Conservation (phyloP, 1,140 invertebrate genomes). For the Leucophenga varia region DNA sequence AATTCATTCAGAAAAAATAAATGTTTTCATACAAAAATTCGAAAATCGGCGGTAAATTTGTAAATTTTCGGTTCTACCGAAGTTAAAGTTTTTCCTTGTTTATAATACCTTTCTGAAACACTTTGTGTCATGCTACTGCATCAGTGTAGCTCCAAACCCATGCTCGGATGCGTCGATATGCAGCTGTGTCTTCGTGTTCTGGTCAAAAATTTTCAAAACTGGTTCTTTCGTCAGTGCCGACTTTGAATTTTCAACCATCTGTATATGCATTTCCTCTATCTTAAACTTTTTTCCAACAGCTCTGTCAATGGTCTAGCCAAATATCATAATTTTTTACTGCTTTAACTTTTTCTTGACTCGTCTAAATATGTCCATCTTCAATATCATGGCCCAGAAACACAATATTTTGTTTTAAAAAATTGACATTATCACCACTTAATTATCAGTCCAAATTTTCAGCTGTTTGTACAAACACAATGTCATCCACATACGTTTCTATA, state of each 20-base stretch:
- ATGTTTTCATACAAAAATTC: too few relatives aligned
- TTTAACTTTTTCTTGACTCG: not conserved
- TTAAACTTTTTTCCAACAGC: not conserved
- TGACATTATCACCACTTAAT: conserved; percentile 16
- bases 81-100: too few relatives aligned
- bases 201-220: not conserved
- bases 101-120: too few relatives aligned
- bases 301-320: not conserved
- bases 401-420: not conserved
- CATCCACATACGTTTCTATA: not conserved
- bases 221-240: not conserved
- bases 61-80: too few relatives aligned
- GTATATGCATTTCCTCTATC: not conserved
- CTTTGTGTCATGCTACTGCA: conserved; percentile 18
- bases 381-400: not conserved
- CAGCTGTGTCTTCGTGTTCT: conserved; percentile 28
- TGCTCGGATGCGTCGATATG: conserved; percentile 42
- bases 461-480: not conserved
- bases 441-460: not conserved
- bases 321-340: not conserved
- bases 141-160: conserved; percentile 33
- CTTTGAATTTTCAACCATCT: not conserved
- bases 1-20: too few relatives aligned
- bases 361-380: not conserved
- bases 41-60: too few relatives aligned